Base-by-base conservation (phyloP, 1,140 invertebrate genomes). In the Metaphire vulgaris region DNA sequence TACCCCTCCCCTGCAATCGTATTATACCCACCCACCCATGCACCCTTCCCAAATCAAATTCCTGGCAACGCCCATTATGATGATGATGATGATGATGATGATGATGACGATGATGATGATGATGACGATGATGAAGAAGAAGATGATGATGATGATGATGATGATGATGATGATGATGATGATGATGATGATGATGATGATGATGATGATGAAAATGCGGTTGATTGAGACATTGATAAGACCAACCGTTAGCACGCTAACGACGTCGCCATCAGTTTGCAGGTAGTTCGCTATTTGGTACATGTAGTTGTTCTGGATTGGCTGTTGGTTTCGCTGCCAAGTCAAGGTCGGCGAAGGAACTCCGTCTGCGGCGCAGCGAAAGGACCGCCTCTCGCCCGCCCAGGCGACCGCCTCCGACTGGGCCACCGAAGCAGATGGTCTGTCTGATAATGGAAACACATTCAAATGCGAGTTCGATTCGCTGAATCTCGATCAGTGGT, bases 191-290 rank as follows among this genome's bases (percentile, higher is more conserved):
- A 56, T 56, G 41, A 56, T 56, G 41, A 56, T 56, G 41, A 56
- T 56, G 41, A 56, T 56, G 41, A 56, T 56, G 41, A 56, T 56
- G 41, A 56, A n/a, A n/a, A n/a, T n/a, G n/a, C n/a, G n/a, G n/a
- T n/a, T n/a, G n/a, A n/a, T n/a, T n/a, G n/a, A n/a, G n/a, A n/a
- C n/a, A n/a, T n/a, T n/a, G n/a, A n/a, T n/a, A n/a, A n/a, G n/a
- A n/a, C n/a, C n/a, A n/a, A n/a, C n/a, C n/a, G n/a, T n/a, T n/a
- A n/a, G n/a, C n/a, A n/a, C n/a, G n/a, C n/a, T 56, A 56, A 6
- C 21, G 41, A 56, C 41, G 41, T 12, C 6, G 41, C 6, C 41
- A 56, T 21, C 41, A 56, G 41, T 21, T 56, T 56, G 41, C 21
- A 21, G n/a, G n/a, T n/a, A 56, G 41, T 56, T 56, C 6, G 41